phyloP scores from a whole-genome alignment of 2,888 invertebrate species.

The Gortyna flavago region DNA sequence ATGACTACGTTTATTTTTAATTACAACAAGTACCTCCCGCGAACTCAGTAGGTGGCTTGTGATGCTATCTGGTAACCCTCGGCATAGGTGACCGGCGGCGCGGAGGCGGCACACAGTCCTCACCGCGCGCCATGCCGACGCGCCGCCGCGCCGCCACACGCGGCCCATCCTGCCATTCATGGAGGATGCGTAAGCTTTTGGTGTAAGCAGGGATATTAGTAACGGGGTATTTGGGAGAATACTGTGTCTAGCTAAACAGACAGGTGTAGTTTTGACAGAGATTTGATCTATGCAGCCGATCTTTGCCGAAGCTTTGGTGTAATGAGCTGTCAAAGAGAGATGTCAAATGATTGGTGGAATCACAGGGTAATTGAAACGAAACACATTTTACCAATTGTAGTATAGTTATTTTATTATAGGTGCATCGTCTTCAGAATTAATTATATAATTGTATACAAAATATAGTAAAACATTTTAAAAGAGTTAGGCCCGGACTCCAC shows the following conservation, averaged over 20 bases:
- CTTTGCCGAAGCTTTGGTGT: background rate
- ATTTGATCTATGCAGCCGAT: background rate
- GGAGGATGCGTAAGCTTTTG: constrained; percentile 41
- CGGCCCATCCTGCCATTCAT: constrained; percentile 40
- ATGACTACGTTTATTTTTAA: constrained; percentile 40
- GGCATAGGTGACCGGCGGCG: constrained; percentile 65
- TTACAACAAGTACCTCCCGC: constrained; percentile 7
- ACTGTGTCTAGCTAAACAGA: background rate
- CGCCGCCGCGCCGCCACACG: constrained; percentile 59
- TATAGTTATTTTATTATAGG: too few relatives aligned
- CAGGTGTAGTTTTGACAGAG: background rate
- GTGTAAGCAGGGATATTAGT: constrained; percentile 23
- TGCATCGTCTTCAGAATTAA: too few relatives aligned
- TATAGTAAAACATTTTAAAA: too few relatives aligned
- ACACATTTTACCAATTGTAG: too few relatives aligned
- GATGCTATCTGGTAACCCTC: constrained; percentile 58
- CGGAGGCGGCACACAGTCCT: constrained; percentile 53
- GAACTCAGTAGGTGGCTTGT: constrained; percentile 50
- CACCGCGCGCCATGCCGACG: constrained; percentile 62
- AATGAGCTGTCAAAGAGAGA: background rate
- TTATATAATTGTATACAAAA: too few relatives aligned
- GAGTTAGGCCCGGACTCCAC: too few relatives aligned
- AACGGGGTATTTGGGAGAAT: background rate
- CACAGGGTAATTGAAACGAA: too few relatives aligned
- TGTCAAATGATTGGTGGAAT: too few relatives aligned